These are phyloP conservation scores for Acrocephalus scirpaceus DNA, from an alignment of 2,797 vertebrate species.

Conservation along the genomic window DNA sequence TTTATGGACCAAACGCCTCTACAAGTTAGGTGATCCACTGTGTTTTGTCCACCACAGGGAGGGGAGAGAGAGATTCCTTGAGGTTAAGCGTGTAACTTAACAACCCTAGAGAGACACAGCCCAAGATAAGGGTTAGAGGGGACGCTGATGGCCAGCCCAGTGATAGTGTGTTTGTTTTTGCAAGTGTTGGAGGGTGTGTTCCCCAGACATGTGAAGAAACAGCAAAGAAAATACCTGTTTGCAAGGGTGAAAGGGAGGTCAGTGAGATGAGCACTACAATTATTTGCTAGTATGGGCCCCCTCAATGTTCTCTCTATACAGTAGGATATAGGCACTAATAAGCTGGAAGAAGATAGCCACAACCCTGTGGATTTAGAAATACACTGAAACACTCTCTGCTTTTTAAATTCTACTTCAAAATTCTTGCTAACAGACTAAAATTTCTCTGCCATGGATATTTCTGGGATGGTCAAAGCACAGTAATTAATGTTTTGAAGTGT, in stretches of 20 bases:
- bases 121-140: constrained; percentile 9
- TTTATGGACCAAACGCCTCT: neutral
- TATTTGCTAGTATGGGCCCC: neutral
- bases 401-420: constrained; percentile 6
- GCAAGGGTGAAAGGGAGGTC: constrained; percentile 29
- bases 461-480: neutral
- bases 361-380: neutral
- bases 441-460: neutral
- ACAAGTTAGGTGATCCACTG: neutral
- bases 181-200: constrained; percentile 21
- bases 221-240: constrained; percentile 23
- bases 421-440: neutral
- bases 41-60: neutral
- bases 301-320: neutral
- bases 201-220: constrained; percentile 14
- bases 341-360: neutral
- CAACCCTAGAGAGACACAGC: neutral
- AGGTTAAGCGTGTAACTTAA: neutral
- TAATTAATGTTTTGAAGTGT: neutral
- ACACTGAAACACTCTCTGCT: neutral
- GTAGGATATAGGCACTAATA: neutral
- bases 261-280: neutral
- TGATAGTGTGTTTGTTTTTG: neutral
- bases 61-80: neutral
- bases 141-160: neutral